Conservation (phyloP, 2,797 vertebrate species). For the Helostoma temminkii region DNA sequence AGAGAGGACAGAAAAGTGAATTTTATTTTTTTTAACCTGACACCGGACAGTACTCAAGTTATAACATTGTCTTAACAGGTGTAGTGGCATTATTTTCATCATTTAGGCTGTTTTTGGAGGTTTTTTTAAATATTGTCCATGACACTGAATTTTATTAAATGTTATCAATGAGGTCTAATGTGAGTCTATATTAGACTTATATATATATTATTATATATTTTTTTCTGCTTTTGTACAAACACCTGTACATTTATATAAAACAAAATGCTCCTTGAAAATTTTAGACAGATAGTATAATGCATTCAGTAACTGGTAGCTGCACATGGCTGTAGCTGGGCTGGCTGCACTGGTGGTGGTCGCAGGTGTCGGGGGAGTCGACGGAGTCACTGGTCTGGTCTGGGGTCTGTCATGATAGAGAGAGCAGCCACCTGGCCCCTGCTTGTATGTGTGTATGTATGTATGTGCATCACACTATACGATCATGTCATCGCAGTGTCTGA, state of each 20-base stretch:
- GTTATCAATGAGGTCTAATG: neutral
- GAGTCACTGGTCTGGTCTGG: conserved; percentile 62
- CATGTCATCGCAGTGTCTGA: conserved; percentile 72
- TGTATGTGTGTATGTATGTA: conserved; percentile 46
- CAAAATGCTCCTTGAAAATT: conserved; percentile 44
- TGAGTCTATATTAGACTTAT: conserved; percentile 3
- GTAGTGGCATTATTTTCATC: conserved; percentile 12
- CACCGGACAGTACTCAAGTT: neutral
- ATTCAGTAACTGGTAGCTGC: conserved; percentile 64
- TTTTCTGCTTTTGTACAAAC: conserved; percentile 16
- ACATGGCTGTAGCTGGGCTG: conserved; percentile 60
- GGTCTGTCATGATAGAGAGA: conserved; percentile 66
- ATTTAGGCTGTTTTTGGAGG: conserved; percentile 19
- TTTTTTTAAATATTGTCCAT: conserved; percentile 4
- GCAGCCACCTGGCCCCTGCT: conserved; percentile 60
- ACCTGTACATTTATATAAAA: conserved; percentile 29
- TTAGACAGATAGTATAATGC: conserved; percentile 40
- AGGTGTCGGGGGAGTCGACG: conserved; percentile 62
- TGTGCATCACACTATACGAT: conserved; percentile 43
- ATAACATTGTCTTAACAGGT: conserved; percentile 30
- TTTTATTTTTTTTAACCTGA: neutral
- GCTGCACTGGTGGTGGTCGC: conserved; percentile 53
- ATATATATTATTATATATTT: too few relatives aligned
- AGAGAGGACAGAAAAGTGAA: accelerated
- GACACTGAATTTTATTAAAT: neutral